phyloP scores from a whole-genome alignment of 2,888 invertebrate genomes.

The Embidobia sp. region DNA sequence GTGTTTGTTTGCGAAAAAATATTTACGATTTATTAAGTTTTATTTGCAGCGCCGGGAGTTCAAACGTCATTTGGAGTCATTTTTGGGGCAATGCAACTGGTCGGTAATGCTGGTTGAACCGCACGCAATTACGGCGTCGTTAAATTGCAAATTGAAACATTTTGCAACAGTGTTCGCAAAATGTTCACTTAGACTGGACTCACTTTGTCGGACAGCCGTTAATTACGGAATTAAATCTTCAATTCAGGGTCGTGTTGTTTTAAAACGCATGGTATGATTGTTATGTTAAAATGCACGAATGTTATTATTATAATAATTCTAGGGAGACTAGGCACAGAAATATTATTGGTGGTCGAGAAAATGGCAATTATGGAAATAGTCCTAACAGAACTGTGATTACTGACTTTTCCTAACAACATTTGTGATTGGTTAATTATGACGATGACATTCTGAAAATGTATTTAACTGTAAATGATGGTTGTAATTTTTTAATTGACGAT shows the following conservation, averaged over 20 bases:
- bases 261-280: slow-evolving; percentile 7
- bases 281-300: no score
- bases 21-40: background rate
- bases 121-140: slow-evolving; percentile 22
- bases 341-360: slow-evolving; percentile 11
- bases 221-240: slow-evolving; percentile 54
- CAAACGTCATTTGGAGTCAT: slow-evolving; percentile 32
- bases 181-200: slow-evolving; percentile 15
- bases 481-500: no score
- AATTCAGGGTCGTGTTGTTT: slow-evolving; percentile 26
- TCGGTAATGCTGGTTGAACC: slow-evolving; percentile 25
- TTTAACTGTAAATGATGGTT: no score
- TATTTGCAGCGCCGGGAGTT: slow-evolving; percentile 21
- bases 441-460: no score
- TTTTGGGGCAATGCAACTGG: slow-evolving; percentile 30
- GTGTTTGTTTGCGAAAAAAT: slow-evolving; percentile 14
- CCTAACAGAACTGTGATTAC: slow-evolving; percentile 6
- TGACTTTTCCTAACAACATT: no score
- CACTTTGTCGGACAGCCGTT: slow-evolving; percentile 27
- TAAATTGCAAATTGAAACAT: slow-evolving; percentile 51
- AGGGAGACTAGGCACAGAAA: slow-evolving; percentile 5
- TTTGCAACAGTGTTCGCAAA: slow-evolving; percentile 45
- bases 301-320: slow-evolving; percentile 35
- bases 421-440: no score
- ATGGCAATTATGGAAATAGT: slow-evolving; percentile 21